Base-by-base conservation (phyloP, 2,888 invertebrate genomes). In the Lingula anatina region DNA sequence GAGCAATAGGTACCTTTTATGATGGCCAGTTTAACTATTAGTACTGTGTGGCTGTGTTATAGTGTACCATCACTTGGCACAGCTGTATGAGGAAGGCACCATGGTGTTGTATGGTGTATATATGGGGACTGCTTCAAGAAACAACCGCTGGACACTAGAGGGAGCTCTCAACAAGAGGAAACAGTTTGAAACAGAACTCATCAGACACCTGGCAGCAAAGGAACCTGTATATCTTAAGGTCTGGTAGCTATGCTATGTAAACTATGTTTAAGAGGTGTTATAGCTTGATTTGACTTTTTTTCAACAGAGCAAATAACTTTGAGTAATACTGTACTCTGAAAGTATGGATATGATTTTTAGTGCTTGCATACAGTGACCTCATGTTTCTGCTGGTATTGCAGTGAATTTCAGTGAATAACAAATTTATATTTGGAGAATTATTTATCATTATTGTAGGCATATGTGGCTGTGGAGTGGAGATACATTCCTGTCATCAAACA, bases 211-310 rank as follows among this genome's bases (percentile, higher is more conserved):
- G 37, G 38, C 56, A 4, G 53, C 55, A 18, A 66, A 63, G 42
- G 62, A 69, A 49, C 63, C 66, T 3, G 58, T 70, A 24, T 65
- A 59, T 54, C 51, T 66, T 25, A 70, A 66, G 67, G 71, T 71
- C 12, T 37, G 56, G 5, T 9, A n/a, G n/a, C n/a, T n/a, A n/a
- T n/a, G n/a, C n/a, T n/a, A n/a, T n/a, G n/a, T n/a, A n/a, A n/a
- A 45, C 31, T n/a, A n/a, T n/a, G n/a, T n/a, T n/a, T n/a, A n/a
- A n/a, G n/a, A n/a, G n/a, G n/a, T n/a, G n/a, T n/a, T n/a, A n/a
- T n/a, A n/a, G n/a, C n/a, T n/a, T n/a, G n/a, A 5, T 4, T 38
- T 20, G 28, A n/a, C 5, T 18, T 20, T 38, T n/a, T 36, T 3
- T 39, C n/a, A 3, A 3, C 23, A 21, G 20, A 24, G n/a, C n/a